A percentile compares a stretch with the other conserved stretches of the same genome.
These are phyloP conservation scores for Spialia ferax DNA, from an alignment of 2,888 invertebrate genomes.

Conservation along the genomic window DNA sequence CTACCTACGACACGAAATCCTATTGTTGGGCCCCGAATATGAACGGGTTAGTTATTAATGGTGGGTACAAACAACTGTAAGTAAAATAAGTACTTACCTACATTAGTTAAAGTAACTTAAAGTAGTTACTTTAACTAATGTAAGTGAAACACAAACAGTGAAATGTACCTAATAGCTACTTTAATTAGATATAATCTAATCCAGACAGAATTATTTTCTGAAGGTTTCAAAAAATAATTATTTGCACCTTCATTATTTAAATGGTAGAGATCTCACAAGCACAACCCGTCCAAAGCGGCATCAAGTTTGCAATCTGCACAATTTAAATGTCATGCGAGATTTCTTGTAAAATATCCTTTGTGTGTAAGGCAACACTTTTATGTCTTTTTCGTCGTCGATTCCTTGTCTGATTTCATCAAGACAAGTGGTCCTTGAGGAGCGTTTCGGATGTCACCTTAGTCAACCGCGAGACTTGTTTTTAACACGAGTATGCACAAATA, in stretches of 20 bases:
- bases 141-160: no score
- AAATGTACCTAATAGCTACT: no score
- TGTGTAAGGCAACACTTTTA: constrained; percentile 8
- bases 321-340: constrained; percentile 41
- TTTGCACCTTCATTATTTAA: background rate
- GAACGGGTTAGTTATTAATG: no score
- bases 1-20: no score
- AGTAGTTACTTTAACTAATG: no score
- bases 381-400: constrained; percentile 9
- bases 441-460: constrained; percentile 15
- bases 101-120: no score
- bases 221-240: background rate
- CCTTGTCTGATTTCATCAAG: constrained; percentile 5
- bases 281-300: constrained; percentile 9
- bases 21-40: no score
- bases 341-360: constrained; percentile 41
- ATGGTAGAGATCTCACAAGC: background rate
- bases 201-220: no score
- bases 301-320: constrained; percentile 26
- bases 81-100: no score
- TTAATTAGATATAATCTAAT: no score
- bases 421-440: constrained; percentile 17
- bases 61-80: no score
- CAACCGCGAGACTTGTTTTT: background rate
- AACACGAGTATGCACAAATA: constrained; percentile 2